Evolutionary conservation across 1,140 invertebrate species (phyloP).

Genomic region (Cydia fagiglandana): DNA sequence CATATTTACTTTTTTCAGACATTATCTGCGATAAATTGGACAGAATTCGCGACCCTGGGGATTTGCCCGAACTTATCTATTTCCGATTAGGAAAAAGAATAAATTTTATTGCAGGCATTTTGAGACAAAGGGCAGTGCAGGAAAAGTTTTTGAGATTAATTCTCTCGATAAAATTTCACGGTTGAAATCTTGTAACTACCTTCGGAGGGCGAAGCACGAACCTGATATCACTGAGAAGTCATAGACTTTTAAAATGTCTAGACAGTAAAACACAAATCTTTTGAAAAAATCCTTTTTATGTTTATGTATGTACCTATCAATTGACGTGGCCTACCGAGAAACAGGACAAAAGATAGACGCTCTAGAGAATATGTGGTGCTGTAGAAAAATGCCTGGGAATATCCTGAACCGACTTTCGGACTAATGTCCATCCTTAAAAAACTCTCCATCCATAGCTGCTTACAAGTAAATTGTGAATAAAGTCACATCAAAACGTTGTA

Average conservation of each 20-base stretch:
- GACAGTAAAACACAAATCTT: constrained; percentile 31
- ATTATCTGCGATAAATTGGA: constrained; percentile 14
- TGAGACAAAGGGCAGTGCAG: constrained; percentile 58
- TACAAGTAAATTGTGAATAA: too few relatives aligned
- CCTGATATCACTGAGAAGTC: constrained; percentile 50
- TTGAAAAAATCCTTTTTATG: background rate
- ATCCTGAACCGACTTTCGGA: too few relatives aligned
- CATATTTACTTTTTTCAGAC: constrained; percentile 27
- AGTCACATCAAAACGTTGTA: too few relatives aligned
- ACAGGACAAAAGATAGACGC: too few relatives aligned
- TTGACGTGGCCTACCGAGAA: too few relatives aligned
- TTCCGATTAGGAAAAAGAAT: constrained; percentile 56
- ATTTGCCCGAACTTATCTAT: constrained; percentile 48
- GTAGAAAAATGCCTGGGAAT: too few relatives aligned
- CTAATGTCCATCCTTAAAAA: too few relatives aligned
- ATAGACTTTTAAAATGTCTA: constrained; percentile 43
- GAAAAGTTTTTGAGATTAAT: constrained; percentile 71
- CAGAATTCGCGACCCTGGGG: constrained; percentile 38
- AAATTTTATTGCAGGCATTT: constrained; percentile 58
- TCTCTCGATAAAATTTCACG: constrained; percentile 75
- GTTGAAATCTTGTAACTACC: constrained; percentile 61
- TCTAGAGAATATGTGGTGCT: too few relatives aligned
- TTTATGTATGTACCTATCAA: too few relatives aligned
- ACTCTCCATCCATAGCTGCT: too few relatives aligned
- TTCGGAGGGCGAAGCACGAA: constrained; percentile 47